Evolutionary conservation across 2,797 vertebrate species (phyloP), one percentile per base, ranked within the genome.

Genomic region (Lutra lutra): DNA sequence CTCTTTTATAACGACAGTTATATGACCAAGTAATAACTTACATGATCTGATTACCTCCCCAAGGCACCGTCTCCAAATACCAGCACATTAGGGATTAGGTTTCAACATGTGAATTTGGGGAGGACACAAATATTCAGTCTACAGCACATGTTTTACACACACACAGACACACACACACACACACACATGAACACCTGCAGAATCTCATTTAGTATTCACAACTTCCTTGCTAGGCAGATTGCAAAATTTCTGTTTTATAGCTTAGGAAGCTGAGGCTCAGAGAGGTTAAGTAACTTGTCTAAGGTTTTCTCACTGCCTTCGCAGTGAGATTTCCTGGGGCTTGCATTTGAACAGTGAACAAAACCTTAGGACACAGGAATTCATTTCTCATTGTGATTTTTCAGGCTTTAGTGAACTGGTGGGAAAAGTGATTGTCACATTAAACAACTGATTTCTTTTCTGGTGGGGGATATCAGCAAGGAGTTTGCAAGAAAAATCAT

Each of bases 311-410:
- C 14, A 72, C 32, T 86, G 66, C 17, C 21, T 79, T 95, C 68
- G 46, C 46, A 43, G 10, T 89, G 29, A 38, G 10, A 46, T 80
- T 85, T 92, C 35, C 51, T 90, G 58, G 35, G 51, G 25, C 64
- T 95, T 96, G 54, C 38, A 91, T 93, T 95, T 73, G 88, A 66
- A 82, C 25, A 85, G 35, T 29, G 79, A 91, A 60, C 18, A 85
- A 95, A 54, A 35, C 29, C 40, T 90, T 60, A 86, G 40, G 60
- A 29, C 20, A 38, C 60, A 91, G 10, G n/a, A 94, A 85, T 93
- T 94, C 17, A 85, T 80, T 89, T 95, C 29, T 83, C 38, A 21
- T 82, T 89, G n/a, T 95, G 73, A 93, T 88, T 94, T 73, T 92
- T 90, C 77, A 82, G 56, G 29, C 29, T 90, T 92, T 17, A 25